phyloP scores from a whole-genome alignment of 2,888 invertebrate genomes.

The Drosophila monieri region DNA sequence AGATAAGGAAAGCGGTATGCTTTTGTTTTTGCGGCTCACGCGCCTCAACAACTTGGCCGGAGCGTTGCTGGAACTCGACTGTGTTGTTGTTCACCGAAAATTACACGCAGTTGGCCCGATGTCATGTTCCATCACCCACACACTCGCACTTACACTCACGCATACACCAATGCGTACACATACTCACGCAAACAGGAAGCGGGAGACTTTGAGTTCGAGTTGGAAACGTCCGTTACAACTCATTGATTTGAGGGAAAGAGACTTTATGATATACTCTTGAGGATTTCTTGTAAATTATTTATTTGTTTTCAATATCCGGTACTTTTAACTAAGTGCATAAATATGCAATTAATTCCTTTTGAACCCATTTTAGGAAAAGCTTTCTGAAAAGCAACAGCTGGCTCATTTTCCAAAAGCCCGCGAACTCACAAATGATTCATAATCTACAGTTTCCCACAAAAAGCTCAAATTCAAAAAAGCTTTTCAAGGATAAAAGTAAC shows the following conservation, averaged over 20 bases:
- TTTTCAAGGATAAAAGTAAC: constrained; percentile 27
- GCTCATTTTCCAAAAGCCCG: constrained; percentile 42
- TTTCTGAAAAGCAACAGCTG: constrained; percentile 63
- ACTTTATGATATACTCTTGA: no score
- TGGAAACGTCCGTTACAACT: neutral
- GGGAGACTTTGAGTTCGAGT: neutral
- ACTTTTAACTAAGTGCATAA: neutral
- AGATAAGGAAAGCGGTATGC: constrained; percentile 16
- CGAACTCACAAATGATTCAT: constrained; percentile 36
- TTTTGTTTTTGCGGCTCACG: constrained; percentile 26
- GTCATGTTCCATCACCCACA: constrained; percentile 42
- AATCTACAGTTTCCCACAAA: constrained; percentile 22
- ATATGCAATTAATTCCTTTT: constrained; percentile 2
- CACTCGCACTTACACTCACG: constrained; percentile 12
- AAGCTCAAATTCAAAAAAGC: constrained; percentile 29
- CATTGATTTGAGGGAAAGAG: neutral
- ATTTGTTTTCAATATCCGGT: neutral
- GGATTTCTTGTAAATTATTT: no score
- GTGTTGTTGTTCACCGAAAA: constrained; percentile 69
- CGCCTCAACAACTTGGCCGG: constrained; percentile 63
- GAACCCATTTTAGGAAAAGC: constrained; percentile 52
- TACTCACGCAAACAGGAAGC: neutral
- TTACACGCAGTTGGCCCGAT: constrained; percentile 58
- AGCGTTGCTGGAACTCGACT: constrained; percentile 77
- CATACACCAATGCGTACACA: neutral